Base-by-base conservation (phyloP, 1,140 invertebrate genomes). In the Araneus ventricosus region DNA sequence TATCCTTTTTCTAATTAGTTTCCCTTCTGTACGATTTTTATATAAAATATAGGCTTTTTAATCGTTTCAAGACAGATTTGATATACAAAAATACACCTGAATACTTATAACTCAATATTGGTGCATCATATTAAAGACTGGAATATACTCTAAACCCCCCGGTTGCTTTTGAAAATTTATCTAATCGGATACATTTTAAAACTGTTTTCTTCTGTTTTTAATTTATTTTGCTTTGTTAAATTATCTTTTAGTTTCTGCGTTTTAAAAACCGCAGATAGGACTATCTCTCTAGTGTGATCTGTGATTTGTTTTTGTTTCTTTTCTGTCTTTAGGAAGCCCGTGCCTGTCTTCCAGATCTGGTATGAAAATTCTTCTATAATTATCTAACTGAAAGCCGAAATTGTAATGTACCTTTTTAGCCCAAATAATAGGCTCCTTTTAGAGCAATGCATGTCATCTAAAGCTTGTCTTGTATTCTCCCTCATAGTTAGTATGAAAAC, bases 291-390 rank as follows among this genome's bases (percentile, higher is more conserved):
- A 34, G 30, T 52, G 41, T 92, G 90, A 92, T 86, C 90, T 92
- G 89, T 92, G 82, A 92, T 86, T 85, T 70, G 14, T 92, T 92
- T 92, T 52, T 80, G 57, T 90, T 59, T 91, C 79, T 91, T 63
- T 91, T 88, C 30, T 91, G 89, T 63, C 89, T 75, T 85, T 92
- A 92, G 90, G 90, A 86, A 92, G 90, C 27, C 90, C 90, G 5
- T 61, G 61, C 90, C 90, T 85, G 90, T 86, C 90, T 30, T 86
- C 90, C 27, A 85, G 82, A 70, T 86, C 90, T 85, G 90, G 90
- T 92, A 92, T 92, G 90, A 86, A 84, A 86, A 39, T 30, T 82
- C 80, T 92, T 92, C 63, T 91, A 41, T 86, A 27, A 92, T 86
- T 86, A 34, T 86, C 8, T 59, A 86, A 59, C 22, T n/a, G 24